Evolutionary conservation across 1,140 invertebrate genomes (phyloP).

Genomic region (Papilio machaon): DNA sequence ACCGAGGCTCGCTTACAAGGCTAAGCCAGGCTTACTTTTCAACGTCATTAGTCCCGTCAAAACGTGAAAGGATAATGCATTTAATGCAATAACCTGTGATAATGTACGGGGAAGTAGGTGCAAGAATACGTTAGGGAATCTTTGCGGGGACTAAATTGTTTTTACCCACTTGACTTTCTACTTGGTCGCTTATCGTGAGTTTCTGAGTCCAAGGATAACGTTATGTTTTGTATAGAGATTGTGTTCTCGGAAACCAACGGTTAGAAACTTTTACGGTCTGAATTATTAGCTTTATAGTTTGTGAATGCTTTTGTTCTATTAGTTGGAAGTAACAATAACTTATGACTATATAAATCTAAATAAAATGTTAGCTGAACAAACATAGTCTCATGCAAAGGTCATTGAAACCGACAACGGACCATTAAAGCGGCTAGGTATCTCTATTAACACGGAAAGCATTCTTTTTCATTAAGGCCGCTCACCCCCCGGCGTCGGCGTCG

Average conservation of each 20-base stretch:
- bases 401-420: slow-evolving; percentile 32
- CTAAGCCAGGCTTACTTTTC: slow-evolving; percentile 76
- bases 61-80: slow-evolving; percentile 75
- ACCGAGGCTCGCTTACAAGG: slow-evolving; percentile 50
- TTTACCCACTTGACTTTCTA: slow-evolving; percentile 21
- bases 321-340: slow-evolving; percentile 3
- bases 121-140: slow-evolving; percentile 36
- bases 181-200: too few species aligned
- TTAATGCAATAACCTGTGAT: slow-evolving; percentile 69
- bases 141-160: slow-evolving; percentile 42
- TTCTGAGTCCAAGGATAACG: neutral
- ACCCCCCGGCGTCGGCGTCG: slow-evolving; percentile 45
- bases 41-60: slow-evolving; percentile 73
- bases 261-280: too few species aligned
- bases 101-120: slow-evolving; percentile 61
- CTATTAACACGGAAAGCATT: slow-evolving; percentile 51
- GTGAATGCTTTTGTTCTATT: slow-evolving; percentile 3
- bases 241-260: too few species aligned
- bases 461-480: slow-evolving; percentile 54
- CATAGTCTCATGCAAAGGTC: slow-evolving; percentile 35
- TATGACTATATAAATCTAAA: slow-evolving; percentile 8
- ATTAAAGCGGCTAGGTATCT: slow-evolving; percentile 43
- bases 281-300: neutral
- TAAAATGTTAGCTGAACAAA: slow-evolving; percentile 27
- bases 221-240: slow-evolving; percentile 16